A percentile compares a stretch with the other conserved stretches of the same genome.
Evolutionary conservation across 2,888 invertebrate species (phyloP).

Genomic region (Pristionchus japonicus): DNA sequence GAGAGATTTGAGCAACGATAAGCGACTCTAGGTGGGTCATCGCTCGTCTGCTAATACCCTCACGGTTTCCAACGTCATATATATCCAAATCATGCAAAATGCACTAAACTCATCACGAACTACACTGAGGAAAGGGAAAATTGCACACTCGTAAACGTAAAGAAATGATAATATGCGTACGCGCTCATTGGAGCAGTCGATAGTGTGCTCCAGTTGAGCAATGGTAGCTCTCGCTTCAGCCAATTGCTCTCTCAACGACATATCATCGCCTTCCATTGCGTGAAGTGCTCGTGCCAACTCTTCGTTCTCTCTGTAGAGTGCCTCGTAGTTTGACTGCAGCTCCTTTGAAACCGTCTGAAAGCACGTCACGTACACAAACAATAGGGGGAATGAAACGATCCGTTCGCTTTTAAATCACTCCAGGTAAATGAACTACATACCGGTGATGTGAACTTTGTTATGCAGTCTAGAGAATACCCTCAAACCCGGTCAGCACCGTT

Average conservation of each 20-base stretch:
- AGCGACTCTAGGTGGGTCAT: neutral
- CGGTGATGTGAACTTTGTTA: neutral
- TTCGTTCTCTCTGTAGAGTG: conserved; percentile 63
- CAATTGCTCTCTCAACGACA: conserved; percentile 67
- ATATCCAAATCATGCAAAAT: conserved; percentile 11
- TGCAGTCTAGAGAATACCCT: no score
- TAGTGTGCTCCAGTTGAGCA: conserved; percentile 63
- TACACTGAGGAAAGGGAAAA: neutral
- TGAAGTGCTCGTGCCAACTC: conserved; percentile 59
- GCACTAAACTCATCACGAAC: conserved; percentile 47
- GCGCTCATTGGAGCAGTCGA: conserved; percentile 51
- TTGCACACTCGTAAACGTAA: conserved; percentile 38
- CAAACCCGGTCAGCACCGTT: neutral
- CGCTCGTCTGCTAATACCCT: neutral
- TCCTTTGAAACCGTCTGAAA: conserved; percentile 43
- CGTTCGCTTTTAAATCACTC: no score
- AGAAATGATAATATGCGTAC: neutral
- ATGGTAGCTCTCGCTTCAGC: conserved; percentile 66
- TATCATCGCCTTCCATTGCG: conserved; percentile 52
- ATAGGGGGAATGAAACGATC: neutral
- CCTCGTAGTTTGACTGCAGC: conserved; percentile 54
- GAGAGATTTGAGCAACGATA: conserved; percentile 28
- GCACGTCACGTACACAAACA: neutral
- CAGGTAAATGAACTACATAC: no score
- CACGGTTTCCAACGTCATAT: neutral